Percentiles rank a stretch among this genome's conserved stretches.
Evolutionary conservation across 2,113 vertebrate species (phyloP).

Genomic region (Addax nasomaculatus): DNA sequence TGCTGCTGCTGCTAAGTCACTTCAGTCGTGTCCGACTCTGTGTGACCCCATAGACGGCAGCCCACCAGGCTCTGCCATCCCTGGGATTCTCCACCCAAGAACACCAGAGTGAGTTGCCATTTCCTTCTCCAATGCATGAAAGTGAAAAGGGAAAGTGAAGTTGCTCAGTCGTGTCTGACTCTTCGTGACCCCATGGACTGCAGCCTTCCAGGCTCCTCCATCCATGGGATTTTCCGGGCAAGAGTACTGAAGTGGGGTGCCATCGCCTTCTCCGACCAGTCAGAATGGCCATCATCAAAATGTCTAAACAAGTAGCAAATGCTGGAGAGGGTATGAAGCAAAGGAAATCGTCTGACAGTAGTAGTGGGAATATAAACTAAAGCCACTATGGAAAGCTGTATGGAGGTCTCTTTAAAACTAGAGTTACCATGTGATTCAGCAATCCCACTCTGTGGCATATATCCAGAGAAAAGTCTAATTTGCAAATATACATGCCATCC

Average conservation of each 20-base stretch:
- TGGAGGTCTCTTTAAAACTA: not conserved
- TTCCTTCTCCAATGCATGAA: too few relatives aligned
- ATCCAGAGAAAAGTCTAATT: not conserved
- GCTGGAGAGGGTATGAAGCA: not conserved
- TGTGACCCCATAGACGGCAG: too few relatives aligned
- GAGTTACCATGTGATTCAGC: not conserved
- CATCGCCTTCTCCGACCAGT: not conserved
- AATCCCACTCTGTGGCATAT: not conserved
- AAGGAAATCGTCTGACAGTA: not conserved
- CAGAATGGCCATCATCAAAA: not conserved
- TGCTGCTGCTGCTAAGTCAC: too few relatives aligned
- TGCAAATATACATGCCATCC: not conserved
- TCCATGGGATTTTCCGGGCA: too few relatives aligned
- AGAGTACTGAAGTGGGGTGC: too few relatives aligned
- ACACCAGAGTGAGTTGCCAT: too few relatives aligned
- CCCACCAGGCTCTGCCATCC: too few relatives aligned
- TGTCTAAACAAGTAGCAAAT: not conserved
- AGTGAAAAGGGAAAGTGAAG: too few relatives aligned
- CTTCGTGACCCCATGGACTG: fast-evolving
- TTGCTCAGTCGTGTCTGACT: too few relatives aligned
- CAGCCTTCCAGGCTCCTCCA: too few relatives aligned
- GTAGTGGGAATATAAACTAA: not conserved
- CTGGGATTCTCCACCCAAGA: too few relatives aligned
- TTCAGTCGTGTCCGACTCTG: too few relatives aligned
- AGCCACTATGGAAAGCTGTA: not conserved